Percentiles rank a stretch among this genome's conserved stretches.
Evolutionary conservation across 2,113 vertebrate genomes (phyloP).

Genomic region (Campylomormyrus tamandua): DNA sequence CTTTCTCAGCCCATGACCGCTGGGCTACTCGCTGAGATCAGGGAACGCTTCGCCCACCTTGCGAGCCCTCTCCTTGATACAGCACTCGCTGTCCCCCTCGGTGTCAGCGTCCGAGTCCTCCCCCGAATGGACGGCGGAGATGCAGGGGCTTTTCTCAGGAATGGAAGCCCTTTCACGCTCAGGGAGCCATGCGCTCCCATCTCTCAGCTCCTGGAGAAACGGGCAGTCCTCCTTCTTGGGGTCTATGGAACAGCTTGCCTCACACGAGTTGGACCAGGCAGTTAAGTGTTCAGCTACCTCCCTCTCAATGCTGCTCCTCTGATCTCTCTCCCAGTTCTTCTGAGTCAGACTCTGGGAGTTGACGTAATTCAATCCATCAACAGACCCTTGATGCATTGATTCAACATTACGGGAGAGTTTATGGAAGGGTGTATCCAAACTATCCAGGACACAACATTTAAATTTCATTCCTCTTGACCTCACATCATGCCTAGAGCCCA

Average conservation of each 20-base stretch:
- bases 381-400: background rate
- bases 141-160: conserved; percentile 62
- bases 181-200: conserved; percentile 47
- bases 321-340: conserved; percentile 11
- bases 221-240: conserved; percentile 63
- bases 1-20: background rate
- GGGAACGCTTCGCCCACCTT: conserved; percentile 65
- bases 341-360: conserved; percentile 18
- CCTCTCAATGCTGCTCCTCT: conserved; percentile 66
- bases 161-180: conserved; percentile 58
- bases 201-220: conserved; percentile 65
- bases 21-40: background rate
- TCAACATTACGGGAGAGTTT: conserved; percentile 17
- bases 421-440: background rate
- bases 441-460: conserved; percentile 15
- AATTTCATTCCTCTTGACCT: conserved; percentile 30
- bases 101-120: conserved; percentile 88
- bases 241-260: conserved; percentile 50
- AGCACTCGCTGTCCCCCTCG: conserved; percentile 84
- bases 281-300: conserved; percentile 73
- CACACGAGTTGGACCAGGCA: conserved; percentile 40
- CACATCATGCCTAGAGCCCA: background rate
- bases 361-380: conserved; percentile 40
- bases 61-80: conserved; percentile 71
- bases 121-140: conserved; percentile 74